A percentile compares a stretch with the other conserved stretches of the same genome.
These are phyloP conservation scores for Zapornia atra DNA, from an alignment of 2,113 vertebrate species.

Conservation along the genomic window DNA sequence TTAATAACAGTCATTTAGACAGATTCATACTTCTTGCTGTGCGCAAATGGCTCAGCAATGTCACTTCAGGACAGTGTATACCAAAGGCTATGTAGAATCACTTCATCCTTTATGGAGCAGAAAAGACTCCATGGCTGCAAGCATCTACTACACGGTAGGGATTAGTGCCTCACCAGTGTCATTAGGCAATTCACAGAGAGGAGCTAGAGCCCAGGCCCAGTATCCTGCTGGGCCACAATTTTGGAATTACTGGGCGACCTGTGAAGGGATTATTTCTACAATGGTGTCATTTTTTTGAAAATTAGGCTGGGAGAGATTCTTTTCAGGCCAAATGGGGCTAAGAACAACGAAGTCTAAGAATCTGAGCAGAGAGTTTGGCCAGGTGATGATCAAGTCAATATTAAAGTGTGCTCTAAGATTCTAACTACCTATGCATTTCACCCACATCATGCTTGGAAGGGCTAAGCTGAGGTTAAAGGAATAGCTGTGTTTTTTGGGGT, in stretches of 20 bases:
- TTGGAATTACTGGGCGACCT: neutral
- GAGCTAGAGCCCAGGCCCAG: neutral
- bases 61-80: neutral
- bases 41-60: neutral
- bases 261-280: neutral
- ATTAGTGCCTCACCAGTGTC: neutral
- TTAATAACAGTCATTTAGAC: slow-evolving; percentile 28
- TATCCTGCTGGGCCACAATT: neutral
- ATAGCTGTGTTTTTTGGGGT: neutral
- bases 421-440: neutral
- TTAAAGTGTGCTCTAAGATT: neutral
- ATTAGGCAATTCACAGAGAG: neutral
- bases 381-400: neutral
- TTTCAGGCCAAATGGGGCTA: neutral
- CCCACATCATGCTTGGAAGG: neutral
- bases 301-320: neutral
- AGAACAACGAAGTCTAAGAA: neutral
- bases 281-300: neutral
- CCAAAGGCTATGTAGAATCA: neutral
- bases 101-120: neutral
- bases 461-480: neutral
- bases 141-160: neutral
- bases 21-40: slow-evolving; percentile 15
- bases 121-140: neutral
- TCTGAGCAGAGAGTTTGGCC: neutral